Evolutionary conservation across 2,888 invertebrate genomes (phyloP).

Genomic region (Drosophila histrio): DNA sequence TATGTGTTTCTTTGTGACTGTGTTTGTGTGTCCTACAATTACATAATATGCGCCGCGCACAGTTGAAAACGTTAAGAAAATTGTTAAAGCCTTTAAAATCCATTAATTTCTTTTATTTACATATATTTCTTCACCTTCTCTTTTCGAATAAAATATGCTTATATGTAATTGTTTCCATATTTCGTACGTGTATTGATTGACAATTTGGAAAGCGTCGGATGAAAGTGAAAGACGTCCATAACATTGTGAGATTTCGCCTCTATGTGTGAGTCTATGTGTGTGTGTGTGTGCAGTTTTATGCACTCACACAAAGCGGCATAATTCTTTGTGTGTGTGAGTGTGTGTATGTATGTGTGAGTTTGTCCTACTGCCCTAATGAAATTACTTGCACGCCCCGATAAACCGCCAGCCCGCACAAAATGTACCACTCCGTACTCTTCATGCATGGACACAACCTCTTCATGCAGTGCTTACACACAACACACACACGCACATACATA

Average conservation of each 20-base stretch:
- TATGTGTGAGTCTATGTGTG: not conserved
- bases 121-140: not conserved
- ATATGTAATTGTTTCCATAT: not conserved
- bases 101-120: constrained; percentile 1
- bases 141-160: not conserved
- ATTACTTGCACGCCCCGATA: constrained; percentile 57
- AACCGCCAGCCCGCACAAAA: constrained; percentile 58
- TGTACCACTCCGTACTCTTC: constrained; percentile 38
- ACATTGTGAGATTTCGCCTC: not conserved
- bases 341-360: constrained; percentile 43
- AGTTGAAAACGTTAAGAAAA: constrained; percentile 51
- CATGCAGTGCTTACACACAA: constrained; percentile 25
- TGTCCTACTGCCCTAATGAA: constrained; percentile 80
- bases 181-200: constrained; percentile 25
- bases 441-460: constrained; percentile 51
- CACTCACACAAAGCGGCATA: not conserved
- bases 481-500: not conserved
- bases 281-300: not conserved
- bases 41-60: constrained; percentile 78
- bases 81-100: constrained; percentile 57
- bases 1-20: constrained; percentile 1
- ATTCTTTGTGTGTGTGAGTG: constrained; percentile 6
- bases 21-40: constrained; percentile 63
- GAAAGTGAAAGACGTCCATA: constrained; percentile 56
- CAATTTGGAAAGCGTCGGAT: constrained; percentile 11